Base-by-base conservation (phyloP, 37 sponge, comb jelly and placozoan genomes). In the Spongia lamella region DNA sequence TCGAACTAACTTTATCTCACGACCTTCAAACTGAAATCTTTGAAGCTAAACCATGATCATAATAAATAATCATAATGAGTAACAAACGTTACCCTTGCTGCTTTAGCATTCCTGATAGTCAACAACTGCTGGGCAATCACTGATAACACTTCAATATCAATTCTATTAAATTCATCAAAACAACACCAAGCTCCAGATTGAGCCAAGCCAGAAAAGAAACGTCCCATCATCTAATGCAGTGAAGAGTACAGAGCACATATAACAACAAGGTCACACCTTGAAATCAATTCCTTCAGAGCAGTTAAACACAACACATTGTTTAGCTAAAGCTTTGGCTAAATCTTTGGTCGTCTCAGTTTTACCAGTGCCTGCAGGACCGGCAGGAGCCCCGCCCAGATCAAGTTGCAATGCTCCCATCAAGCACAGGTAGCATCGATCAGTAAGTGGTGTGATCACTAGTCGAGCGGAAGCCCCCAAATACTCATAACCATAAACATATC, bases 291-390 rank as follows among this genome's bases (percentile, higher is more conserved):
- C 93, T 33, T 97, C 98, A 22, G 98, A 97, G 65, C 98, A 97
- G 88, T 97, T 97, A 90, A 97, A 97, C 72, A 97, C 98, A 24
- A 97, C 98, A 83, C 98, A 97, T 83, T 97, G 98, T 34, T 93
- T 97, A 30, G 98, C 98, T 32, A 97, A 77, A 4, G 90, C 92
- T 66, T 97, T 97, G 25, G 98, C 89, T 14, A 97, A 72, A 65
- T 97, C 98, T 63, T 97, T 97, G 24, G 87, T 87, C 20, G 92
- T 94, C 75, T 97, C 98, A 9, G 98, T 97, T 67, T 97, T 97
- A 15, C 98, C 98, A 20, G 98, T 97, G 22, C 98, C 98, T 38
- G 98, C 98, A 60, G 98, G 98, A 15, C 98, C 98, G 51, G 98
- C 98, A 0, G 98, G 98, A 3, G 98, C 94, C 20, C 98, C 98